phyloP scores from a whole-genome alignment of 2,113 vertebrate species.

The Labrus mixtus region DNA sequence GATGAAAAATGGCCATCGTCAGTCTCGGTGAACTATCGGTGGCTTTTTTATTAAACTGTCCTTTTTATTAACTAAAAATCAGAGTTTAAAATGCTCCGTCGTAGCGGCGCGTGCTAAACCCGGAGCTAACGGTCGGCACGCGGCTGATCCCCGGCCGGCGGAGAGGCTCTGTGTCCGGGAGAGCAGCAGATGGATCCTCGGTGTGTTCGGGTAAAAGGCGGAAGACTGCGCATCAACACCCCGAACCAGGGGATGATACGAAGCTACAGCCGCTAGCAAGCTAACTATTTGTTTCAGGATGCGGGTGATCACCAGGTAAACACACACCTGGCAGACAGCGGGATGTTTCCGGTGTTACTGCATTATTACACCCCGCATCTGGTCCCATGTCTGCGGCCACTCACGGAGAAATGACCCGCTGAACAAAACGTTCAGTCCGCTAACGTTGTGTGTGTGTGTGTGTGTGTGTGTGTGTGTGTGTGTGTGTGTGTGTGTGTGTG shows the following conservation, averaged over 20 bases:
- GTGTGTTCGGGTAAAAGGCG: conserved; percentile 63
- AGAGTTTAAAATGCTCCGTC: conserved; percentile 10
- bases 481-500: no score
- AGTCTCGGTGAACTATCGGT: conserved; percentile 47
- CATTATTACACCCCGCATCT: background rate
- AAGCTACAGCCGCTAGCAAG: conserved; percentile 42
- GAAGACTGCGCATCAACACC: conserved; percentile 71
- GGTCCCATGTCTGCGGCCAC: background rate
- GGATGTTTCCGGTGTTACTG: background rate
- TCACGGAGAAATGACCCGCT: background rate
- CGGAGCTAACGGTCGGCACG: conserved; percentile 22
- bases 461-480: background rate
- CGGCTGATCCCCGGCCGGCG: conserved; percentile 1
- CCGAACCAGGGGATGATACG: conserved; percentile 38
- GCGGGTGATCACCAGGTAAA: conserved; percentile 46
- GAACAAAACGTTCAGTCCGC: conserved; percentile 1
- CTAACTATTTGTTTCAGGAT: conserved; percentile 30
- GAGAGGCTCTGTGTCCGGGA: conserved; percentile 20
- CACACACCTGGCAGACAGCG: background rate
- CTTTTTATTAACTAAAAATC: background rate
- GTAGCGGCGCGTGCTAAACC: background rate
- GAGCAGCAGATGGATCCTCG: conserved; percentile 63
- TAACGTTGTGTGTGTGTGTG: conserved; percentile 25
- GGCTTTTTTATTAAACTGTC: conserved; percentile 33
- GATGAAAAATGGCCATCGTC: conserved; percentile 62